These are phyloP conservation scores for Beroe forskalii DNA, from an alignment of 37 sponge, comb jelly and placozoan genomes.

Conservation along the genomic window DNA sequence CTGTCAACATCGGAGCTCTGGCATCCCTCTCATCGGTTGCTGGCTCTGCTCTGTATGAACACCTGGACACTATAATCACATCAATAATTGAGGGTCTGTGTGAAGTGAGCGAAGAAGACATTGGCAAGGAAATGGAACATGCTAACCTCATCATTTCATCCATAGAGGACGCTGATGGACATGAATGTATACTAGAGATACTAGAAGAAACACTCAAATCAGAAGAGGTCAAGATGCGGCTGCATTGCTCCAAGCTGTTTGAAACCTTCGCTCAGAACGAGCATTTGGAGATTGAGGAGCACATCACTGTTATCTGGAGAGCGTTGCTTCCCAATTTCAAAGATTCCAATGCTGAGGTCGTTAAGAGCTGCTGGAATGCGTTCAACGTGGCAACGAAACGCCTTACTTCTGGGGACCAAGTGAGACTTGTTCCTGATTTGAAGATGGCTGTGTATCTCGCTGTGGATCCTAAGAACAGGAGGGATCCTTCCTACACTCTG, in stretches of 20 bases:
- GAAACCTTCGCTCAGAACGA: slow-evolving; percentile 2
- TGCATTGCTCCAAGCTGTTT: not conserved
- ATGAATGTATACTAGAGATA: slow-evolving; percentile 38
- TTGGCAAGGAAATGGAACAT: slow-evolving; percentile 59
- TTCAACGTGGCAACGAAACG: slow-evolving; percentile 81
- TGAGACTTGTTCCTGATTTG: slow-evolving; percentile 44
- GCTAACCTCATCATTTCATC: slow-evolving; percentile 71
- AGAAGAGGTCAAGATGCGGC: slow-evolving; percentile 38
- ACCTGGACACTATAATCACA: slow-evolving; percentile 76
- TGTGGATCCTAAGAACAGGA: slow-evolving; percentile 18
- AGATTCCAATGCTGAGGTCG: slow-evolving; percentile 74
- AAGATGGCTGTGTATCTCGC: slow-evolving; percentile 17
- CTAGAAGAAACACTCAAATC: not conserved
- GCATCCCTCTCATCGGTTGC: slow-evolving; percentile 92
- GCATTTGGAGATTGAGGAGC: slow-evolving; percentile 45
- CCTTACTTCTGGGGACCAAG: slow-evolving; percentile 73
- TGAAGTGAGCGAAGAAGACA: not conserved
- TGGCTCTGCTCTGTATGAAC: slow-evolving; percentile 78
- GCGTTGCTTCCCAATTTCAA: slow-evolving; percentile 51
- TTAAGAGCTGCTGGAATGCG: slow-evolving; percentile 80
- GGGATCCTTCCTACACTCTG: slow-evolving; percentile 60
- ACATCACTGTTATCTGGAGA: slow-evolving; percentile 30
- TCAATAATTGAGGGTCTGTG: slow-evolving; percentile 73
- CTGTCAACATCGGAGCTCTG: slow-evolving; percentile 84
- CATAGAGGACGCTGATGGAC: slow-evolving; percentile 62